Percentiles rank a stretch among this genome's conserved stretches.
These are phyloP conservation scores for Sesia apiformis DNA, from an alignment of 2,888 invertebrate species.

Conservation along the genomic window DNA sequence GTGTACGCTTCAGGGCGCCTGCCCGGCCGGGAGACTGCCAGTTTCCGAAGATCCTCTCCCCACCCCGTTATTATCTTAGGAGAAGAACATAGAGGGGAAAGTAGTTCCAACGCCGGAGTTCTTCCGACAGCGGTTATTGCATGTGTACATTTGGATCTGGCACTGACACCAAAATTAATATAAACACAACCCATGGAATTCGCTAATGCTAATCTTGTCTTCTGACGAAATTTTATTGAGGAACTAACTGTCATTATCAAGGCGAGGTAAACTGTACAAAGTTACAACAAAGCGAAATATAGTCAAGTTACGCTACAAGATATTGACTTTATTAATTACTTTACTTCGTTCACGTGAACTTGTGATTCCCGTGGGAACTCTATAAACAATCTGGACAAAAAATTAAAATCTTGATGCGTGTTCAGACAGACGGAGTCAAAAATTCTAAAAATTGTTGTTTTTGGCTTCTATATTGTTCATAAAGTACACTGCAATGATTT, in stretches of 20 bases:
- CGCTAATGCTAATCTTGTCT: slow-evolving; percentile 13
- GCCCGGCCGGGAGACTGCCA: neutral
- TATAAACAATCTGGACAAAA: no score
- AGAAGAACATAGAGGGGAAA: neutral
- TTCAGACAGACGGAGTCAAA: no score
- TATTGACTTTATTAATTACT: no score
- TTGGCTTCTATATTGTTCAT: no score
- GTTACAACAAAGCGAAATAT: no score
- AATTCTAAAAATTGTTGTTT: no score
- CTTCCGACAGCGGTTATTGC: slow-evolving; percentile 1
- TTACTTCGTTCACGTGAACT: no score
- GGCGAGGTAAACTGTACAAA: no score
- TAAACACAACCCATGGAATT: slow-evolving; percentile 13
- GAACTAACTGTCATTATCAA: neutral
- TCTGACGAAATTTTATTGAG: neutral
- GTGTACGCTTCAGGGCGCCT: slow-evolving; percentile 10
- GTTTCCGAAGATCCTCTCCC: slow-evolving; percentile 2
- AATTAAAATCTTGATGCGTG: no score
- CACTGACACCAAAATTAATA: slow-evolving; percentile 15
- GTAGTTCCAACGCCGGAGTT: slow-evolving; percentile 1
- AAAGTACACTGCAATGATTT: no score
- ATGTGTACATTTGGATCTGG: slow-evolving; percentile 12
- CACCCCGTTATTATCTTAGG: slow-evolving; percentile 1
- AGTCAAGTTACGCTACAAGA: no score
- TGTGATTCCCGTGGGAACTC: no score